Evolutionary conservation across 2,113 vertebrate genomes (phyloP), one percentile per base, ranked within the genome.

Genomic region (Halcyon senegalensis): DNA sequence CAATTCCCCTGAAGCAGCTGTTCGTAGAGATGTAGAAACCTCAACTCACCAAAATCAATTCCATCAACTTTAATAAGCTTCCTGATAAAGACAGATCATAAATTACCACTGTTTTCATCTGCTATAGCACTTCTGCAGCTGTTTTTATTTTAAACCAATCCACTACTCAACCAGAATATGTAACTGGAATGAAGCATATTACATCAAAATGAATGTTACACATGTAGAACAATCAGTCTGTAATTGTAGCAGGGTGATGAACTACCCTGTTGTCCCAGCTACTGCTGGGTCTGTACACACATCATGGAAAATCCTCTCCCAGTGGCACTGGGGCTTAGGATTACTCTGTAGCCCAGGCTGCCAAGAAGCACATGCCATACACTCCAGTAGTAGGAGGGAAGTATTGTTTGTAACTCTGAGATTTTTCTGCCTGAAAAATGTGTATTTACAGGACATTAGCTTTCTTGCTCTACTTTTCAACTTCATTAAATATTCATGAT

Each of bases 111-210:
- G 50, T 69, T 90, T 92, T 77, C 46, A 81, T 79, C 73, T 84
- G 50, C 68, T 27, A 76, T 1, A 43, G 37, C 39, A 30, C 21
- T 64, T 92, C 44, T 64, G 63, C 85, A 85, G 79, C 79, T 89
- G 85, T 81, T 92, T 77, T 93, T 78, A 35, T 89, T 96, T 87
- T 78, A 59, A 88, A 94, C 64, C 39, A 80, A 92, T 67, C 50
- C 69, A 59, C 84, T 84, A 37, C 62, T 87, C 16, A 94, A 62
- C 27, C 35, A 87, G 87, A 64, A 51, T 76, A 87, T 41, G 81
- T 44, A 84, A 73, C n/a, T 73, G 56, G 39, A 78, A 63, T 33
- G 66, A 62, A 66, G 43, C 72, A 58, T 11, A 50, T 82, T 73
- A 77, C 91, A 79, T 56, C 44, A 75, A 67, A 85, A 92, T 35